Conservation (phyloP, 2,888 invertebrate genomes). For the Acrobasis consociella region DNA sequence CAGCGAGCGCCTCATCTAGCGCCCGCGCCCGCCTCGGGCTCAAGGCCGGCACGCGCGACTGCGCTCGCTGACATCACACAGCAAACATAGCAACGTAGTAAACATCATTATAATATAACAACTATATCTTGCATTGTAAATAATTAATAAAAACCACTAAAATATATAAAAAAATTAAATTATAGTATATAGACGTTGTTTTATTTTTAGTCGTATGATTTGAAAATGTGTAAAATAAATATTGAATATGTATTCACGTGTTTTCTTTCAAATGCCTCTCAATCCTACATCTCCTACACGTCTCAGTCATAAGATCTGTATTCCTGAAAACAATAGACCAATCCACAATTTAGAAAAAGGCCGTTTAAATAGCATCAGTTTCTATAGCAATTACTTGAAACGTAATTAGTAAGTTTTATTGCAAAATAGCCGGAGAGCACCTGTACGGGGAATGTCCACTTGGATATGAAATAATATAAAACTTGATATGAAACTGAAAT, state of each 20-base stretch:
- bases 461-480: no score
- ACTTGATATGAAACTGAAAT: no score
- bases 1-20: slow-evolving; percentile 87
- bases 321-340: no score
- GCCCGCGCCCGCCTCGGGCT: slow-evolving; percentile 73
- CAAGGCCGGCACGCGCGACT: slow-evolving; percentile 65
- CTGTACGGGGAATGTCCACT: no score
- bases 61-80: slow-evolving; percentile 47
- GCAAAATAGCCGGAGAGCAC: no score
- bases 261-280: slow-evolving; percentile 31
- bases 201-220: slow-evolving; percentile 65
- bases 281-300: not conserved
- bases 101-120: not conserved
- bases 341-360: no score
- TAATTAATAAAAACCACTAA: slow-evolving; percentile 50
- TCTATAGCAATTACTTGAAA: no score
- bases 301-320: no score
- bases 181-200: slow-evolving; percentile 70
- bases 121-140: slow-evolving; percentile 46
- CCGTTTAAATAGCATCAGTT: no score
- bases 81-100: not conserved
- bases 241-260: slow-evolving; percentile 49
- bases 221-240: slow-evolving; percentile 57
- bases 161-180: slow-evolving; percentile 56
- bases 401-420: no score